Percentiles rank a stretch among this genome's conserved stretches.
These are phyloP conservation scores for Acrossocheilus wenchowensis DNA, from an alignment of 2,797 vertebrate genomes.

Conservation along the genomic window DNA sequence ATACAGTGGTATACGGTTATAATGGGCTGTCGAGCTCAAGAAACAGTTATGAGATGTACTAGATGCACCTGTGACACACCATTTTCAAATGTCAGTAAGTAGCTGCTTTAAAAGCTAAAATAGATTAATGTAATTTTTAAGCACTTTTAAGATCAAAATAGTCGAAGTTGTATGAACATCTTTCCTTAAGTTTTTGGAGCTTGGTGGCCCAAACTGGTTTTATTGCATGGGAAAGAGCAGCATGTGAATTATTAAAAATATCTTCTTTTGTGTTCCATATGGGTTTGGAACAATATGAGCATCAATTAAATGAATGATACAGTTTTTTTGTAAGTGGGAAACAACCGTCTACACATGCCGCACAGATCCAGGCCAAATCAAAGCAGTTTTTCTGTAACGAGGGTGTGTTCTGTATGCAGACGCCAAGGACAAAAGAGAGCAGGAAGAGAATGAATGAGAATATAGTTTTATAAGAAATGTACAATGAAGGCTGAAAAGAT, in stretches of 20 bases:
- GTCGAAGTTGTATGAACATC: too few relatives aligned
- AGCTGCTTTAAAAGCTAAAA: not conserved
- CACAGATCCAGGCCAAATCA: not conserved
- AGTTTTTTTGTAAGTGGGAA: not conserved
- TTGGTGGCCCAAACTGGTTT: not conserved
- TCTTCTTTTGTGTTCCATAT: not conserved
- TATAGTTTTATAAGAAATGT: slow-evolving; percentile 31
- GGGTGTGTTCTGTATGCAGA: slow-evolving; percentile 27
- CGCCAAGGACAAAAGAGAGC: slow-evolving; percentile 36
- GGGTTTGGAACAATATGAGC: not conserved
- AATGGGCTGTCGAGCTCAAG: not conserved
- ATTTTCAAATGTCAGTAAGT: not conserved
- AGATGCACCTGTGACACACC: not conserved
- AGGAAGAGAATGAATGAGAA: slow-evolving; percentile 37
- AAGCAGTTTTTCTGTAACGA: not conserved
- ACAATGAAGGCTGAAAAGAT: slow-evolving; percentile 51
- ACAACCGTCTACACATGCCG: not conserved
- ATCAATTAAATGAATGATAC: not conserved
- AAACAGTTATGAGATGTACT: not conserved
- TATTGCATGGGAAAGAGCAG: not conserved
- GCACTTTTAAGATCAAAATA: too few relatives aligned
- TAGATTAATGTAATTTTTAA: not conserved
- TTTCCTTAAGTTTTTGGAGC: not conserved
- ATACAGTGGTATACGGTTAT: too few relatives aligned
- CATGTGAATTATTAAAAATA: not conserved